These are phyloP conservation scores for Hypercompe scribonia DNA, from an alignment of 2,888 invertebrate genomes.

Conservation along the genomic window DNA sequence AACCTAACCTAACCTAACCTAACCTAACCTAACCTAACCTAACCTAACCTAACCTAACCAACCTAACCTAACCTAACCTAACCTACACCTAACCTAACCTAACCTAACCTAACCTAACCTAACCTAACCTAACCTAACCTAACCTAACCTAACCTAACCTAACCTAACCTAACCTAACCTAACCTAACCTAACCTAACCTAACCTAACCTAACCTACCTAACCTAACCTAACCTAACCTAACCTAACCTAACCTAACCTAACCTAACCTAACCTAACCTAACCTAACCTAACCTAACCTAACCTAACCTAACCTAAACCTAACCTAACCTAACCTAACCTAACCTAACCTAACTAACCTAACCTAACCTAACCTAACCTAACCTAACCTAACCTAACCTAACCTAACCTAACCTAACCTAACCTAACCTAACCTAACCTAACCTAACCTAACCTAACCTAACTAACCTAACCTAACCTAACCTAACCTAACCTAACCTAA, in stretches of 20 bases:
- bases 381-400: slow-evolving; percentile 24
- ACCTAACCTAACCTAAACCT: too few relatives aligned
- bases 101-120: slow-evolving; percentile 45
- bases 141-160: slow-evolving; percentile 40
- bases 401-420: slow-evolving; percentile 26
- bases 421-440: slow-evolving; percentile 29
- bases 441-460: slow-evolving; percentile 30
- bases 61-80: too few relatives aligned
- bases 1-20: slow-evolving; percentile 31
- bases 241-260: slow-evolving; percentile 35
- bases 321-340: slow-evolving; percentile 19
- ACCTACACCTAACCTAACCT: too few relatives aligned
- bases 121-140: slow-evolving; percentile 44
- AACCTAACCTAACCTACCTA: too few relatives aligned
- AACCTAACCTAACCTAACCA: slow-evolving; percentile 39
- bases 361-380: slow-evolving; percentile 16
- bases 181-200: slow-evolving; percentile 24
- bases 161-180: slow-evolving; percentile 30
- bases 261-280: slow-evolving; percentile 30
- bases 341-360: slow-evolving; percentile 16
- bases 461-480: slow-evolving; percentile 35
- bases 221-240: slow-evolving; percentile 32
- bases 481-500: slow-evolving; percentile 34
- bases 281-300: slow-evolving; percentile 34
- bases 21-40: slow-evolving; percentile 21